Base-by-base conservation (phyloP, 1,140 invertebrate species). In the Penaeus japonicus region DNA sequence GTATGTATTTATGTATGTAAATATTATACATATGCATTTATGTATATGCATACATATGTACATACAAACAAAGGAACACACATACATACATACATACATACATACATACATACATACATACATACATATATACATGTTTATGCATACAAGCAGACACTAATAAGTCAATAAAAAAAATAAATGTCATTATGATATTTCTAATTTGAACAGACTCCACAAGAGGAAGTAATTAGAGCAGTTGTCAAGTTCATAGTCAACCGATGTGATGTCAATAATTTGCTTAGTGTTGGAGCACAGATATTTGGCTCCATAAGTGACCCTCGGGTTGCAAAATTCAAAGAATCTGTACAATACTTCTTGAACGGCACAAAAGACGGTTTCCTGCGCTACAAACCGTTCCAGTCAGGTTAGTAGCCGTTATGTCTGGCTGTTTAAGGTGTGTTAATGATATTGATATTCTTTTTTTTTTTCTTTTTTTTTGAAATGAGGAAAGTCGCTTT, bases 361-460 rank as follows among this genome's bases (percentile, higher is more conserved):
- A 97, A 97, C 93, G 96, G 96, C 75, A 97, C 96, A 62, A 96
- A 96, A 92, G 96, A 96, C 92, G 96, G 96, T 54, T 97, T 96
- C 91, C 93, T 96, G 5, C 95, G 96, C 91, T 97, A 96, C 92
- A 95, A 94, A 77, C 84, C 86, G 30, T 88, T 88, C 59, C 87
- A 80, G n/a, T 88, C 87, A 75, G 87, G 87, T 88, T 54, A 80
- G 79, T 80, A 10, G 30, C 1, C 54, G 32, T 82, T 73, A 0
- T 84, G 17, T 53, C 15, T 47, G 39, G 12, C 4, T 47, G 47
- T 12, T 12, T 12, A 12, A 7, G 1, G 4, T 47, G 10, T 47
- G 10, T 1, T 47, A 39, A 2, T 39, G 0, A 12, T 47, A 1
- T 12, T 47, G 47, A 1, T 47, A 47, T 47, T 12, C 1, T 15